Evolutionary conservation across 2,113 vertebrate species (phyloP).

Genomic region (Cisticola juncidis): DNA sequence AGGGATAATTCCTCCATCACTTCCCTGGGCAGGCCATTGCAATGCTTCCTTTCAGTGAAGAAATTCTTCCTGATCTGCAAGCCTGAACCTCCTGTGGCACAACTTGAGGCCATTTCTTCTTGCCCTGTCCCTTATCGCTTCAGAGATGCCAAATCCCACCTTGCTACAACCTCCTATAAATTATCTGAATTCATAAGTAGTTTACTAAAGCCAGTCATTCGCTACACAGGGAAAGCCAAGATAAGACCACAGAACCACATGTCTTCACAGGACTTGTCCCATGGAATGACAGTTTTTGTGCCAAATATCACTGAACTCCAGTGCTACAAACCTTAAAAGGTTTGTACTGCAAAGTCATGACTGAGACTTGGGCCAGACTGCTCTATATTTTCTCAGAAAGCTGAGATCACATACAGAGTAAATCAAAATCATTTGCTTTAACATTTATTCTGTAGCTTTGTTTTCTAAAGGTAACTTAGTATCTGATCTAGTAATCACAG

Average conservation of each 20-base stretch:
- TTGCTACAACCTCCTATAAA: neutral
- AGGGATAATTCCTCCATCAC: neutral
- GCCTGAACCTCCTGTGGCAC: neutral
- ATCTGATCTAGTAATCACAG: neutral
- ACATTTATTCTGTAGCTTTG: neutral
- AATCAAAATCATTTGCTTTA: neutral
- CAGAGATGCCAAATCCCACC: neutral
- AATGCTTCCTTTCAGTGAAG: neutral
- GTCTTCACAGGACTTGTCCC: neutral
- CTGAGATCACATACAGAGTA: neutral
- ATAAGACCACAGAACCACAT: neutral
- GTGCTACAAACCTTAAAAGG: neutral
- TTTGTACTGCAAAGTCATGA: neutral
- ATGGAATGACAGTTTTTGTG: neutral
- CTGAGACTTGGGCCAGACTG: neutral
- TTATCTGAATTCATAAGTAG: neutral
- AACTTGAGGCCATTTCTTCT: neutral
- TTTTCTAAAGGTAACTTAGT: neutral
- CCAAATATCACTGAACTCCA: neutral
- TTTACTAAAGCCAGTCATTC: neutral
- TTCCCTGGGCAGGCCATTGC: neutral
- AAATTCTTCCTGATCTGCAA: neutral
- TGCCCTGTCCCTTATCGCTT: neutral
- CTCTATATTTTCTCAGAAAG: neutral
- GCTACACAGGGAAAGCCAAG: neutral